These are phyloP conservation scores for Hippocampus kuda DNA, from an alignment of 2,797 vertebrate species.

Conservation along the genomic window DNA sequence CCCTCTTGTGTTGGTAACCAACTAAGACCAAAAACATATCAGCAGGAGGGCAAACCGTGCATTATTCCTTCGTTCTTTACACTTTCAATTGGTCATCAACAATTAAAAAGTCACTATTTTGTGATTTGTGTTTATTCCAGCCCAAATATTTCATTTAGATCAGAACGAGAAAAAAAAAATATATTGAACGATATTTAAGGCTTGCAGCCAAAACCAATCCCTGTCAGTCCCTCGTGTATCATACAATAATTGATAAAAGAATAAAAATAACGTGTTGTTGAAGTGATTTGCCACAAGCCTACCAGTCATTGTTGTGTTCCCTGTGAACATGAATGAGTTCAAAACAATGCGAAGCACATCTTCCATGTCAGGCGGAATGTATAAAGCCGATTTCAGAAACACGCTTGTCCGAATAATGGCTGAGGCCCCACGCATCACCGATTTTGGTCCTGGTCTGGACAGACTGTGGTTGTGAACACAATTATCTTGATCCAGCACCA, in stretches of 20 bases:
- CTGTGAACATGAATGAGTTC: not conserved
- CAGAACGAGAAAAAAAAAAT: not conserved
- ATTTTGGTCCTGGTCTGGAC: too few species aligned
- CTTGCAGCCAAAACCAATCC: not conserved
- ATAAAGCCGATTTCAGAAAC: not conserved
- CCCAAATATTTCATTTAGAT: not conserved
- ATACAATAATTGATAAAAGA: not conserved
- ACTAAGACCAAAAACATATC: not conserved
- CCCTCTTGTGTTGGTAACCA: constrained; percentile 4
- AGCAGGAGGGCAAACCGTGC: not conserved
- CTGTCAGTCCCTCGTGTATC: not conserved
- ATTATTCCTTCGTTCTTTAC: not conserved
- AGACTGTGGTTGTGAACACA: too few species aligned
- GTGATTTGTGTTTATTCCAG: not conserved
- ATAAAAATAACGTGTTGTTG: not conserved
- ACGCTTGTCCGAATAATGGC: not conserved
- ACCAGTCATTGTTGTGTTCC: not conserved
- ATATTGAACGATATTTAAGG: too few species aligned
- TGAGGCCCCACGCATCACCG: not conserved
- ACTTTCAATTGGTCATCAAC: not conserved
- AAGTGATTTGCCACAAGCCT: not conserved
- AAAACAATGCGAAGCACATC: not conserved
- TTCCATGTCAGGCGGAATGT: not conserved
- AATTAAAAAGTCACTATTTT: not conserved
- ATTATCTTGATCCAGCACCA: too few species aligned